Evolutionary conservation across 2,113 vertebrate genomes (phyloP).

Genomic region (Protobothrops flavoviridis): DNA sequence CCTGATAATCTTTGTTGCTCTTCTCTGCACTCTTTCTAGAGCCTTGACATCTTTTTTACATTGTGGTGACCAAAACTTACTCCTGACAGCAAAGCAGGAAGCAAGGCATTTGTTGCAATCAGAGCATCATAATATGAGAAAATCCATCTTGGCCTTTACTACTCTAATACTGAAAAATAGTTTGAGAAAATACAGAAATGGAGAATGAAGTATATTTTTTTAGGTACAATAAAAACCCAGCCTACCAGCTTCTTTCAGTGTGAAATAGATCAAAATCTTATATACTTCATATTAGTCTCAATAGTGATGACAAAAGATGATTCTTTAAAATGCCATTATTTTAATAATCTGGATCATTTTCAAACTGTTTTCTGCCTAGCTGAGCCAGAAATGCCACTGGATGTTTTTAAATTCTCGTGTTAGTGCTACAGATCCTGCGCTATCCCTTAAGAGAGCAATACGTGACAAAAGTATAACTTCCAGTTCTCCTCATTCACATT

Average conservation of each 20-base stretch:
- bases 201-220: slow-evolving; percentile 39
- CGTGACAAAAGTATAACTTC: background rate
- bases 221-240: slow-evolving; percentile 29
- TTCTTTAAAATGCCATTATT: background rate
- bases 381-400: background rate
- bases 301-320: background rate
- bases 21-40: too few relatives aligned
- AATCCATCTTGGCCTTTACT: slow-evolving; percentile 28
- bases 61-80: accelerated
- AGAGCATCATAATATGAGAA: slow-evolving; percentile 36
- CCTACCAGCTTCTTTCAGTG: slow-evolving; percentile 9
- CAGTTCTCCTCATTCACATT: background rate
- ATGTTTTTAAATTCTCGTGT: background rate
- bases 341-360: background rate
- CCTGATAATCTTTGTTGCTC: too few relatives aligned
- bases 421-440: background rate
- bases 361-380: background rate
- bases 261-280: background rate
- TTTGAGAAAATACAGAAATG: slow-evolving; percentile 4
- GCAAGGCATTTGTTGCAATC: slow-evolving; percentile 21
- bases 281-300: background rate
- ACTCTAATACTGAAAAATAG: slow-evolving; percentile 36
- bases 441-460: background rate
- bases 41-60: too few relatives aligned
- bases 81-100: background rate